These are phyloP conservation scores for Chelidonichthys spinosus DNA, from an alignment of 2,797 vertebrate genomes.

Conservation along the genomic window DNA sequence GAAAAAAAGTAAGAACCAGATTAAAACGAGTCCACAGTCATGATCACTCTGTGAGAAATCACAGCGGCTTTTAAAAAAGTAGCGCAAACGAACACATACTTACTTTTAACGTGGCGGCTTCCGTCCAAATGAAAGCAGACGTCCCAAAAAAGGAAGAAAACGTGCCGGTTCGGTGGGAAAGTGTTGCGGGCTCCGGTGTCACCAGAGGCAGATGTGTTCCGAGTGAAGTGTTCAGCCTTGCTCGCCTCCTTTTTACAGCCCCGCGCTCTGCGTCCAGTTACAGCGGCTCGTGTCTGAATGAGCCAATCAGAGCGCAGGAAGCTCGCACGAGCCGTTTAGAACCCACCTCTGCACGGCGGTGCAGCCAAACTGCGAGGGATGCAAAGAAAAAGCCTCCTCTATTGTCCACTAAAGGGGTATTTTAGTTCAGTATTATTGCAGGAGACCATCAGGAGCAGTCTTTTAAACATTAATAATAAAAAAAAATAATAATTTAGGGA, in stretches of 20 bases:
- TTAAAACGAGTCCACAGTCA: constrained; percentile 1
- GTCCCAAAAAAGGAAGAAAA: constrained; percentile 22
- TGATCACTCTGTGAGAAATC: not conserved
- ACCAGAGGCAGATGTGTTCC: constrained; percentile 49
- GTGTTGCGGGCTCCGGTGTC: not conserved
- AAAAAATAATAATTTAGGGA: too few species aligned
- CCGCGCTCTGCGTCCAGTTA: constrained; percentile 47
- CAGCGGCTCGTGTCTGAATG: constrained; percentile 28
- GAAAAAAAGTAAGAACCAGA: not conserved
- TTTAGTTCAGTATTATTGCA: not conserved
- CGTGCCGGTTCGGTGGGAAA: not conserved
- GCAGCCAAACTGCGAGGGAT: not conserved
- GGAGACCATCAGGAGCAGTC: not conserved
- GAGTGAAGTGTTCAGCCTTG: constrained; percentile 23
- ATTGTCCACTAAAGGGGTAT: too few species aligned
- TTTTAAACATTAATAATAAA: not conserved
- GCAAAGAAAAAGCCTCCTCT: not conserved
- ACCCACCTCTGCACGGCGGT: not conserved
- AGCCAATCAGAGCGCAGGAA: constrained; percentile 73
- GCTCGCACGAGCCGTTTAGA: not conserved
- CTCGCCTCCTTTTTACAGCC: constrained; percentile 55
- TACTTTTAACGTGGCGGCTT: constrained; percentile 36
- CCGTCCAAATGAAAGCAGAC: not conserved
- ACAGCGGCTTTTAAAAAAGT: not conserved
- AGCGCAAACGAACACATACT: constrained; percentile 10